Base-by-base conservation (phyloP, 2,113 vertebrate species). In the Saguinus imperator region DNA sequence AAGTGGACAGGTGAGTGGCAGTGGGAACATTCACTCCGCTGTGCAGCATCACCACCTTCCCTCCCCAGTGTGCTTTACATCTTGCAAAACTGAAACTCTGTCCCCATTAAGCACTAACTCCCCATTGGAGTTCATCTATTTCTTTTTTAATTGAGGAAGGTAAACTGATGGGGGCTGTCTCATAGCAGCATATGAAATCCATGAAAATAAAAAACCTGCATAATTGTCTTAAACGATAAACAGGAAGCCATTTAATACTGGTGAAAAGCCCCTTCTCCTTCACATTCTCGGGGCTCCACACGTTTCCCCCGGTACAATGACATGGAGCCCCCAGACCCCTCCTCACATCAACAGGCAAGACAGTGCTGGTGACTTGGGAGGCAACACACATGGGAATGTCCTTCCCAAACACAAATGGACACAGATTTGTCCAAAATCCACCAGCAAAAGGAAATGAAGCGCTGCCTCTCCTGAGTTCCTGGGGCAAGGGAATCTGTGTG, bases 401-500 rank as follows among this genome's bases (percentile, higher is more conserved):
- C 43, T 12, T 81, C 35, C 57, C 37, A 61, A 80, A 88, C 48
- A 75, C 52, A 77, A 35, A 6, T 3, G 52, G 35, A 61, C 43
- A 35, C 52, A 50, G 40, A 45, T 61, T 18, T 66, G 58, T 57
- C 45, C 72, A 52, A 70, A 83, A 70, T 23, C 81, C 13, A 55
- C 9, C n/a, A 64, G 6, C 23, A 87, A 66, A 89, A 82, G 32
- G 3, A 76, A 75, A 57, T 18, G 61, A 75, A 64, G 37, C 6
- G 6, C 1, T 1, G 12, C 5, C 3, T 27, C 6, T 23, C 40
- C 58, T 29, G 48, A 64, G 8, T 2, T 32, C 57, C 29, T 6
- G 4, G 17, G 35, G n/a, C 27, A 27, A 2, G 1, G 66, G 64
- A 35, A 1, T 25, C 18, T 37, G 66, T 17, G 64, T 2, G 1